Percentiles rank a stretch among this genome's conserved stretches.
These are phyloP conservation scores for Podarcis cretensis DNA, from an alignment of 2,113 vertebrate species.

Conservation along the genomic window DNA sequence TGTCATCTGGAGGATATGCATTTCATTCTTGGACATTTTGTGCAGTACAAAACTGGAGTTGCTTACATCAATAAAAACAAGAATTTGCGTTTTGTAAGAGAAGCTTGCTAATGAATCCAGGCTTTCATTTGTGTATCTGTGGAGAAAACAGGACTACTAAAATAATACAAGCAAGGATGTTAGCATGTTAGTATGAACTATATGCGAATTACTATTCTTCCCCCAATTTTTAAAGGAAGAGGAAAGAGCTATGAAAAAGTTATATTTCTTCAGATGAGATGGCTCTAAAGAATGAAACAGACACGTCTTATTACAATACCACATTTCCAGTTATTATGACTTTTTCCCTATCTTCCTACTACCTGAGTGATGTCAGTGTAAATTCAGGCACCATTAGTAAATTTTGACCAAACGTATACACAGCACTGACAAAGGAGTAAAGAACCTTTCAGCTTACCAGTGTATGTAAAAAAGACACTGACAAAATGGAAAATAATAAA, in stretches of 20 bases:
- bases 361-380: conserved; percentile 87
- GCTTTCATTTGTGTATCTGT: conserved; percentile 35
- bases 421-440: conserved; percentile 80
- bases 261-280: conserved; percentile 58
- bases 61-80: neutral
- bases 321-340: conserved; percentile 70
- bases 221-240: conserved; percentile 36
- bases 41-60: neutral
- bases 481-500: conserved; percentile 74
- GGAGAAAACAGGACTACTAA: conserved; percentile 18
- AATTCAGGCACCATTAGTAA: conserved; percentile 86
- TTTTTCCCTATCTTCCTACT: conserved; percentile 78
- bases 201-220: conserved; percentile 65
- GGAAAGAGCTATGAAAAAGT: conserved; percentile 61
- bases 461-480: conserved; percentile 77
- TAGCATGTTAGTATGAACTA: conserved; percentile 48
- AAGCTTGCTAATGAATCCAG: conserved; percentile 45
- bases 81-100: conserved; percentile 19
- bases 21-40: neutral
- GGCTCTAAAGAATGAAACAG: conserved; percentile 74
- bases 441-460: conserved; percentile 77
- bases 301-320: conserved; percentile 67
- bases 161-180: conserved; percentile 37
- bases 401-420: conserved; percentile 79
- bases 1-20: neutral